Evolutionary conservation across 2,113 vertebrate genomes (phyloP).

Genomic region (Pseudolaguvia tuberculata): DNA sequence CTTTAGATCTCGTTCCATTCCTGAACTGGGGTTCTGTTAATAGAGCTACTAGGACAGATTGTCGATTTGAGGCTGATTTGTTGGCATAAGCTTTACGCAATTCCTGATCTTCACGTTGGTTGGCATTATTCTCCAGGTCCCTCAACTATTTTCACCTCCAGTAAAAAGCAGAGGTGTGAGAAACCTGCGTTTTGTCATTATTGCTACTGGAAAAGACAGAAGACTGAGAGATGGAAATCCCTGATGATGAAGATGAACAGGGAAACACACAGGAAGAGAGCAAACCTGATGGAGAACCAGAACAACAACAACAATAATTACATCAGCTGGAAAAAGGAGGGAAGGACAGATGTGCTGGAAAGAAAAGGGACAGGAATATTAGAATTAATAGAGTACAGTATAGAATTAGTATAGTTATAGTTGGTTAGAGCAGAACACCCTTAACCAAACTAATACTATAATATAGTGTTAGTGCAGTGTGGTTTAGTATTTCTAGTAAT

Average conservation of each 20-base stretch:
- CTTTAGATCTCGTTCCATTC: too few species aligned
- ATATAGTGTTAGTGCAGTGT: too few species aligned
- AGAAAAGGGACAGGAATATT: too few species aligned
- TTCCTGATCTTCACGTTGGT: conserved; percentile 44
- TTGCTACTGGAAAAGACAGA: too few species aligned
- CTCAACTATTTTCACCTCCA: conserved; percentile 47
- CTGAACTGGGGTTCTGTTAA: too few species aligned
- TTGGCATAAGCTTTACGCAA: conserved; percentile 14
- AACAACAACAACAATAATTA: conserved; percentile 61
- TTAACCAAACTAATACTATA: too few species aligned
- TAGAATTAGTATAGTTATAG: too few species aligned
- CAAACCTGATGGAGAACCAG: conserved; percentile 59
- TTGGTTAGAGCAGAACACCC: too few species aligned
- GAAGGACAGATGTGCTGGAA: neutral
- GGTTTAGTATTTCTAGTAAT: too few species aligned
- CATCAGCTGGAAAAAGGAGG: conserved; percentile 38
- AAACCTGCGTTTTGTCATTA: conserved; percentile 63
- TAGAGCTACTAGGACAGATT: too few species aligned
- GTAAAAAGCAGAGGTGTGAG: conserved; percentile 51
- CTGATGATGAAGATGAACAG: conserved; percentile 51
- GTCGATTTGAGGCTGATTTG: too few species aligned
- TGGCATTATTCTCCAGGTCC: conserved; percentile 43
- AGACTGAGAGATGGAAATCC: conserved; percentile 60
- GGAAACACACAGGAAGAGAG: conserved; percentile 35
- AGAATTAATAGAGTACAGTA: too few species aligned